These are phyloP conservation scores for Aproaerema taeniolella DNA, from an alignment of 2,888 invertebrate species.

Conservation along the genomic window DNA sequence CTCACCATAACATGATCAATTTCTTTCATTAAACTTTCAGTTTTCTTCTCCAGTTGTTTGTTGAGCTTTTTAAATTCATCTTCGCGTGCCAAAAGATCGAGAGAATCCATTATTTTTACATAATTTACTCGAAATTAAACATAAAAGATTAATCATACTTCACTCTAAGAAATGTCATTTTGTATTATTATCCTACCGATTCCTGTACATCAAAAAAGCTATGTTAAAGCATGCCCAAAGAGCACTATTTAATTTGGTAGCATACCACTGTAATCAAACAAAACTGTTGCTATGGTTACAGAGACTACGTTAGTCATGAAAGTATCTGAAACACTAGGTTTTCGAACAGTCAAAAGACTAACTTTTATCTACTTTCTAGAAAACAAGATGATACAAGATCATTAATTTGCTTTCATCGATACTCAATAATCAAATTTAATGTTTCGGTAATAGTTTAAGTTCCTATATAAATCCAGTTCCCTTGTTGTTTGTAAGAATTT, in stretches of 20 bases:
- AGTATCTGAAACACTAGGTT: not conserved
- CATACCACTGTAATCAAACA: no score
- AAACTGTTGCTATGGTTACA: conserved; percentile 49
- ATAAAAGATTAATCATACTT: no score
- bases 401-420: no score
- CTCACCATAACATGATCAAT: conserved; percentile 63
- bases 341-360: conserved; percentile 22
- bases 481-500: conserved; percentile 43
- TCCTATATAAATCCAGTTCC: no score
- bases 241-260: no score
- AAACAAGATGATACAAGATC: no score
- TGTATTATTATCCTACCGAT: no score
- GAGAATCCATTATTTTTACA: conserved; percentile 44
- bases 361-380: conserved; percentile 6
- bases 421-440: no score
- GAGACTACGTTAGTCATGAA: not conserved
- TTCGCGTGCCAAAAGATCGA: conserved; percentile 60
- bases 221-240: no score
- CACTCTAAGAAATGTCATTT: no score
- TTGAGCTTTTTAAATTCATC: conserved; percentile 67
- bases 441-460: not conserved
- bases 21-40: conserved; percentile 61
- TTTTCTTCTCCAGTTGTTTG: conserved; percentile 64
- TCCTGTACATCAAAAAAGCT: no score
- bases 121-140: no score